A percentile compares a stretch with the other conserved stretches of the same genome.
Conservation (phyloP, 1,140 invertebrate species). For the Anagrus nilaparvatae region DNA sequence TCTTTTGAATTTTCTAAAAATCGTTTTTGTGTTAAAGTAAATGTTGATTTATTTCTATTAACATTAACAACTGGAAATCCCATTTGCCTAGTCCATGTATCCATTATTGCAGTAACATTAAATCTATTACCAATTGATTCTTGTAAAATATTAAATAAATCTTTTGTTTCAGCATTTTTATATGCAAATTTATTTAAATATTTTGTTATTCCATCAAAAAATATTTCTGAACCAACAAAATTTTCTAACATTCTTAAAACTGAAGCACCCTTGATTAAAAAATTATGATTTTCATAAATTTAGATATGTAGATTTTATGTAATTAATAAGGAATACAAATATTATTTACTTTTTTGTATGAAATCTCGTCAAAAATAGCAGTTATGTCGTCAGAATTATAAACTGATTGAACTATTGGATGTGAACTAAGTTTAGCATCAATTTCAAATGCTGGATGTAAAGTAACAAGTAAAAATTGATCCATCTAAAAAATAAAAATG, state of each 20-base stretch:
- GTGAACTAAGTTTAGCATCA: slow-evolving; percentile 75
- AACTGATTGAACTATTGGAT: slow-evolving; percentile 78
- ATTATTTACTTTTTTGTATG: slow-evolving; percentile 73
- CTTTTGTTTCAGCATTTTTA: slow-evolving; percentile 66
- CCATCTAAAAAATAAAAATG: slow-evolving; percentile 69
- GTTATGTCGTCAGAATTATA: slow-evolving; percentile 81
- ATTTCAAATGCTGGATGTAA: slow-evolving; percentile 62
- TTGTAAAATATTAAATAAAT: slow-evolving; percentile 62
- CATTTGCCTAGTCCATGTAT: slow-evolving; percentile 89
- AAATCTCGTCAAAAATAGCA: slow-evolving; percentile 85
- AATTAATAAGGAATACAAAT: slow-evolving; percentile 16
- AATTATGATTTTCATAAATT: neutral
- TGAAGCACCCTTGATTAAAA: slow-evolving; percentile 59
- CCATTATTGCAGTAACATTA: slow-evolving; percentile 66
- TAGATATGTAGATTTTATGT: neutral
- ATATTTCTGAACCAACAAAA: slow-evolving; percentile 66
- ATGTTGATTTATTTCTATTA: slow-evolving; percentile 37
- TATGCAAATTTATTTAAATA: slow-evolving; percentile 65
- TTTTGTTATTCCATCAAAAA: slow-evolving; percentile 58
- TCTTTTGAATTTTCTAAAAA: slow-evolving; percentile 60
- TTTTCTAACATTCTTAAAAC: slow-evolving; percentile 84
- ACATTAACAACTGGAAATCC: slow-evolving; percentile 76
- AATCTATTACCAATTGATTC: slow-evolving; percentile 32
- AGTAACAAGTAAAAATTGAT: slow-evolving; percentile 63
- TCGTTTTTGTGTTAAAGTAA: slow-evolving; percentile 58